phyloP scores from a whole-genome alignment of 2,888 invertebrate species.

The Amiota communis region DNA sequence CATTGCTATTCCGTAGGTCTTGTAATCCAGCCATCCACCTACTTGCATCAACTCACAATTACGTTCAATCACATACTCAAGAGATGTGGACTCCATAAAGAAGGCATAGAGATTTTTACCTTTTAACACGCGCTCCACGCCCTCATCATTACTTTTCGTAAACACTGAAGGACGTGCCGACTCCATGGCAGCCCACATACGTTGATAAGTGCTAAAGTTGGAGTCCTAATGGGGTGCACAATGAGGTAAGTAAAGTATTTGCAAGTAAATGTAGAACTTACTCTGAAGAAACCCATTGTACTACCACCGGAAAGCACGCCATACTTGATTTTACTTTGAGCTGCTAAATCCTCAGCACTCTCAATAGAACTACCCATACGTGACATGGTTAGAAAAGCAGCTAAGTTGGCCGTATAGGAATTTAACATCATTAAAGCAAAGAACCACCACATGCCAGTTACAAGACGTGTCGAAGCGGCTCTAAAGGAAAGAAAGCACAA shows the following conservation, averaged over 20 bases:
- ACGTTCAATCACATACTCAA: constrained; percentile 92
- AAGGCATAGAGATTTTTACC: constrained; percentile 90
- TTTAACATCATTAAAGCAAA: constrained; percentile 93
- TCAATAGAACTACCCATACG: constrained; percentile 82
- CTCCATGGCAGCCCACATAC: constrained; percentile 95
- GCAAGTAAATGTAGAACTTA: constrained; percentile 72
- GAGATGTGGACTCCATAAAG: constrained; percentile 95
- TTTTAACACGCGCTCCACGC: constrained; percentile 87
- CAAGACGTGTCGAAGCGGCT: constrained; percentile 90
- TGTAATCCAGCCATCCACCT: constrained; percentile 87
- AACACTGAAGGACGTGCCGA: constrained; percentile 88
- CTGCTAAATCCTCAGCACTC: constrained; percentile 92
- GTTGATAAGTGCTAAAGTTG: constrained; percentile 89
- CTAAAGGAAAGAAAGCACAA: constrained; percentile 72
- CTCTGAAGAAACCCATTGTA: constrained; percentile 92
- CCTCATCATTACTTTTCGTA: constrained; percentile 86
- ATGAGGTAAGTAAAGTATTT: not conserved
- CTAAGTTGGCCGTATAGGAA: constrained; percentile 95
- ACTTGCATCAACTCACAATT: constrained; percentile 89
- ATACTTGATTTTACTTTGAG: constrained; percentile 96
- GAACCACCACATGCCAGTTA: constrained; percentile 94
- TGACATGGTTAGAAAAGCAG: constrained; percentile 93
- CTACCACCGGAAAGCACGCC: constrained; percentile 93
- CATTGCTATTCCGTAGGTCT: constrained; percentile 95
- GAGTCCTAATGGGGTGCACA: constrained; percentile 80